These are phyloP conservation scores for Coregonus suidteri DNA, from an alignment of 2,797 vertebrate species.

Conservation along the genomic window DNA sequence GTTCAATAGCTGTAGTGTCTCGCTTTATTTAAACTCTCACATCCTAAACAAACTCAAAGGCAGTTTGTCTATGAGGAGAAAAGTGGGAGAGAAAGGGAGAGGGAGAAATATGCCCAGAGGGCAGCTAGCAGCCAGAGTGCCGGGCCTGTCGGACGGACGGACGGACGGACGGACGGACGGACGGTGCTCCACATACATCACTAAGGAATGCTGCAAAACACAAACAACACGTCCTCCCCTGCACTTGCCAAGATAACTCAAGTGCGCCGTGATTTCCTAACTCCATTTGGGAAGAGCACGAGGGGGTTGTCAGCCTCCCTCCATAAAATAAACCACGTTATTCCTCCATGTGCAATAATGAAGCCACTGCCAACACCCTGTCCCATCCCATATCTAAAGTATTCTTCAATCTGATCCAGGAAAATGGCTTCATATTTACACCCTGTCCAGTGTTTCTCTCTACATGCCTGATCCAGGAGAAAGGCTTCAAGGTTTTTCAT, in stretches of 20 bases:
- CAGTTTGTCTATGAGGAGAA: neutral
- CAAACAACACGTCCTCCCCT: constrained; percentile 70
- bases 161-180: no score
- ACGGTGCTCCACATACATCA: constrained; percentile 55
- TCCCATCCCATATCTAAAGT: constrained; percentile 4
- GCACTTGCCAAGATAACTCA: constrained; percentile 55
- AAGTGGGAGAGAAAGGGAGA: neutral
- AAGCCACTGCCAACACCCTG: neutral
- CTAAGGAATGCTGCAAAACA: constrained; percentile 70
- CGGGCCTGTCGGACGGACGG: neutral
- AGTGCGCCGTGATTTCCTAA: constrained; percentile 36
- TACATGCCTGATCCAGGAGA: neutral
- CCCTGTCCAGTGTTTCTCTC: neutral
- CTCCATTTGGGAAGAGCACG: constrained; percentile 22
- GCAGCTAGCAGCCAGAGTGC: constrained; percentile 19
- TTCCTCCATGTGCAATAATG: constrained; percentile 14
- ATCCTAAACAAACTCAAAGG: constrained; percentile 4
- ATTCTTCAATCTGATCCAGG: constrained; percentile 6
- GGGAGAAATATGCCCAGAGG: neutral
- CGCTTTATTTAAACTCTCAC: constrained; percentile 2
- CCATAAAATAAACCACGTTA: constrained; percentile 20
- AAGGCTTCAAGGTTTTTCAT: no score
- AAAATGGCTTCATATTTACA: constrained; percentile 13
- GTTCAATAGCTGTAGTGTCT: neutral
- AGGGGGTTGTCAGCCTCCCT: constrained; percentile 23